Base-by-base conservation (phyloP, 2,888 invertebrate genomes). In the Lasioglossum villosulum region DNA sequence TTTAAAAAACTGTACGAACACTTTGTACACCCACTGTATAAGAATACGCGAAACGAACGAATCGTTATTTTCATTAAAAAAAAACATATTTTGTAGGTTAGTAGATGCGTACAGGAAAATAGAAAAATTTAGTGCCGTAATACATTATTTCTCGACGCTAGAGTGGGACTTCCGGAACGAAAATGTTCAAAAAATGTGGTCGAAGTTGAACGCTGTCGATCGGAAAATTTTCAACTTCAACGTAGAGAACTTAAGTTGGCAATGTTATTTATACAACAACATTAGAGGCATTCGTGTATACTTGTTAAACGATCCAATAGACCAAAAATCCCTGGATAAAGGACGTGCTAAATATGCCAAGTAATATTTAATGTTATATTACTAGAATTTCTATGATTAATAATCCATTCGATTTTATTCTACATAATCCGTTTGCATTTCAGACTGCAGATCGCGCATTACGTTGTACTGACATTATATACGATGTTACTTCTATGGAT, bases 131-230 rank as follows among this genome's bases (percentile, higher is more conserved):
- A 96, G 97, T 77, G 96, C 96, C 66, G 97, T 97, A 0, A 96
- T 98, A 81, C 96, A 97, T 87, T 98, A 97, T 95, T 98, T 98
- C 95, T 97, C 97, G 4, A 97, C 96, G 16, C 96, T 97, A 86
- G 96, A 97, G 88, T 98, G 98, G 98, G 95, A 95, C 71, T 98
- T 98, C 93, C 95, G 95, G 1, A 97, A 97, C 87, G 95, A 95
- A 16, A 96, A 97, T 78, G 96, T 97, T 0, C 92, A 96, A 30
- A 94, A 93, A 3, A 96, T 98, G 90, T 97, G 97, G 96, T 93
- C 95, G 0, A 95, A 96, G 0, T 93, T 98, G 75, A 95, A 96
- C 0, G 94, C 95, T 0, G 94, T 94, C 0, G 98, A 97, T 92
- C 95, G 95, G 84, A 94, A 96, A 63, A 95, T 97, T 1, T 98